Evolutionary conservation across 1,140 invertebrate genomes (phyloP).

Genomic region (Gyrodactylus bullatarudis): DNA sequence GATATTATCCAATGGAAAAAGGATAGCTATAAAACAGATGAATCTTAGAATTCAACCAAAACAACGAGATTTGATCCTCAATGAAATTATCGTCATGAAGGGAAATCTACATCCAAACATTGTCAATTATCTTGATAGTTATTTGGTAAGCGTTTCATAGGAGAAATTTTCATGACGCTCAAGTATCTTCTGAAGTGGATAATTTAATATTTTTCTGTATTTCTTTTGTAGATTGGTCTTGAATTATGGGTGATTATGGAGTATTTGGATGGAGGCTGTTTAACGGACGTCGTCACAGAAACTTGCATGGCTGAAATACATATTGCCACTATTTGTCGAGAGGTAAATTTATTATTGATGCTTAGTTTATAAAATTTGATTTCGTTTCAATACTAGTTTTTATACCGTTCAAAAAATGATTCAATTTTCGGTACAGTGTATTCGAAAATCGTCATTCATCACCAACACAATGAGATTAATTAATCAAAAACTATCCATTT

Average conservation of each 20-base stretch:
- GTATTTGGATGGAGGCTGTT: constrained; percentile 55
- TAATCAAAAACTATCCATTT: too few species aligned
- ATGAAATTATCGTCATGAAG: constrained; percentile 92
- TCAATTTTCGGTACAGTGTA: too few species aligned
- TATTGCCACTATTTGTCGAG: constrained; percentile 77
- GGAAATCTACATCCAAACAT: constrained; percentile 97
- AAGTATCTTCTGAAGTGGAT: too few species aligned
- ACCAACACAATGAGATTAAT: too few species aligned
- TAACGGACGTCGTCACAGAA: constrained; percentile 97
- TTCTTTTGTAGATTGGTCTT: constrained; percentile 10
- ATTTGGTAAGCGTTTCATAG: constrained; percentile 40
- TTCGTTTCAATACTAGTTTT: neutral
- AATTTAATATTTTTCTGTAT: too few species aligned
- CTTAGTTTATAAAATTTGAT: neutral
- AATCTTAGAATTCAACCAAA: constrained; percentile 90
- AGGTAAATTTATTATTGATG: constrained; percentile 18
- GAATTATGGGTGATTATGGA: constrained; percentile 28
- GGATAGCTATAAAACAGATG: constrained; percentile 96
- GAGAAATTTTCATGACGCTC: too few species aligned
- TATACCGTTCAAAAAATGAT: too few species aligned
- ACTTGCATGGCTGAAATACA: constrained; percentile 98
- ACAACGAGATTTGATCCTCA: constrained; percentile 85
- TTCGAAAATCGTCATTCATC: too few species aligned
- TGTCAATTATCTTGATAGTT: constrained; percentile 81
- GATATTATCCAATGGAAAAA: neutral